Percentiles rank a stretch among this genome's conserved stretches.
These are phyloP conservation scores for Pachypeltis micranthus DNA, from an alignment of 1,140 invertebrate genomes.

Conservation along the genomic window DNA sequence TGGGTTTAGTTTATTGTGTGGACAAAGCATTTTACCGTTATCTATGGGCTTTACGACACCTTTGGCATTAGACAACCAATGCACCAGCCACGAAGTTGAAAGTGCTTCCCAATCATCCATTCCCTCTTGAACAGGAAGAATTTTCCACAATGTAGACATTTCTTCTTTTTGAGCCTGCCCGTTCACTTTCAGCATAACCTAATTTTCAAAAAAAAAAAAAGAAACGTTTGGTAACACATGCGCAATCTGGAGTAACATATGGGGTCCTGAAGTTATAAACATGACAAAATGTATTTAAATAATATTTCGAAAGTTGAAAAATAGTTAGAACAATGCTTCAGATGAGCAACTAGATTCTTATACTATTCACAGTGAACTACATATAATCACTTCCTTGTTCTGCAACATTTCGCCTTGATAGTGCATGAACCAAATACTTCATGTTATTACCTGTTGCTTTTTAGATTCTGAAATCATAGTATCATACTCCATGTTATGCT, in stretches of 20 bases:
- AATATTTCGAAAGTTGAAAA: too few species aligned
- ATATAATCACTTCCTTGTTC: too few species aligned
- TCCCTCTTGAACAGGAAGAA: conserved; percentile 14
- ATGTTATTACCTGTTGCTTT: conserved; percentile 19
- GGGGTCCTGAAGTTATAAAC: too few species aligned
- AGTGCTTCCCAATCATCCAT: conserved; percentile 22
- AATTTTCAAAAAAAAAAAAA: too few species aligned
- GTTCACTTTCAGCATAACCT: conserved; percentile 1
- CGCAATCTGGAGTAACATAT: too few species aligned
- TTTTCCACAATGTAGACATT: conserved; percentile 15
- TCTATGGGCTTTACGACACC: conserved; percentile 20
- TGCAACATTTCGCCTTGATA: too few species aligned
- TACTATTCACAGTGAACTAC: too few species aligned
- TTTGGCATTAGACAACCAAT: conserved; percentile 23
- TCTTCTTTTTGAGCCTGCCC: conserved; percentile 14
- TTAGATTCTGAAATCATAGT: conserved; percentile 16
- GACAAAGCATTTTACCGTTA: conserved; percentile 24
- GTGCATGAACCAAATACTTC: too few species aligned
- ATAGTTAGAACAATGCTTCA: too few species aligned
- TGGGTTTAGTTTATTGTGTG: conserved; percentile 26
- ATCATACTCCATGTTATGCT: conserved; percentile 20
- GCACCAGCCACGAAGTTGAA: conserved; percentile 22
- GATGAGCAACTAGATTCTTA: too few species aligned
- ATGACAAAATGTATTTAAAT: too few species aligned
- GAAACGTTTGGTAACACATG: too few species aligned